These are phyloP conservation scores for Pseudopleuronectes americanus DNA, from an alignment of 2,797 vertebrate genomes.

Conservation along the genomic window DNA sequence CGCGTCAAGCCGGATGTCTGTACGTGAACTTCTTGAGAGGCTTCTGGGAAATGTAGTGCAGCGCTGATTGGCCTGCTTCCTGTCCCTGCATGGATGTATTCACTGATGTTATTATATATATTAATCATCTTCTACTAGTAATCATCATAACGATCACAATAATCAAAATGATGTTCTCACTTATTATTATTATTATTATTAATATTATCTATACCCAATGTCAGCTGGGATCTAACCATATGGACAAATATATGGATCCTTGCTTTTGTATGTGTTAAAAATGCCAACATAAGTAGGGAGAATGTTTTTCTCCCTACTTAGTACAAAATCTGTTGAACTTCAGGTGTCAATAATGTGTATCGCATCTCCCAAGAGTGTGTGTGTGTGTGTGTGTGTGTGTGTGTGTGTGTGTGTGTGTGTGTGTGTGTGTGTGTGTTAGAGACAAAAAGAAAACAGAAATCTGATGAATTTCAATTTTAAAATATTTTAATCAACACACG, in stretches of 20 bases:
- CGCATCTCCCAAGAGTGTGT: not conserved
- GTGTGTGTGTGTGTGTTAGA: not conserved
- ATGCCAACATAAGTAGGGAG: no score
- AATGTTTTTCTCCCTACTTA: no score
- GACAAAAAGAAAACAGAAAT: not conserved
- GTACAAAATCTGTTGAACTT: no score
- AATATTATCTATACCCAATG: no score
- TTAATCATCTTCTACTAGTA: not conserved
- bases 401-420: not conserved
- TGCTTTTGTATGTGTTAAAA: no score
- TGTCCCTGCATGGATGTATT: not conserved
- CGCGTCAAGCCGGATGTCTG: constrained; percentile 52
- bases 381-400: not conserved
- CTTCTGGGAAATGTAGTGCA: constrained; percentile 69
- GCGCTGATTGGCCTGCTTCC: not conserved
- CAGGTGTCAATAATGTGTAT: no score
- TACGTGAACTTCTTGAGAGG: not conserved
- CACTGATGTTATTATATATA: not conserved
- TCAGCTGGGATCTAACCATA: no score
- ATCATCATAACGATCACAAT: no score
- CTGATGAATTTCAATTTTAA: constrained; percentile 7
- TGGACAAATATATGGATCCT: no score
- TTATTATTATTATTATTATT: no score
- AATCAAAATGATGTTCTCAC: no score
- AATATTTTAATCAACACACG: constrained; percentile 57